Conservation (phyloP, 2,888 invertebrate genomes). For the Parnassius orleans region DNA sequence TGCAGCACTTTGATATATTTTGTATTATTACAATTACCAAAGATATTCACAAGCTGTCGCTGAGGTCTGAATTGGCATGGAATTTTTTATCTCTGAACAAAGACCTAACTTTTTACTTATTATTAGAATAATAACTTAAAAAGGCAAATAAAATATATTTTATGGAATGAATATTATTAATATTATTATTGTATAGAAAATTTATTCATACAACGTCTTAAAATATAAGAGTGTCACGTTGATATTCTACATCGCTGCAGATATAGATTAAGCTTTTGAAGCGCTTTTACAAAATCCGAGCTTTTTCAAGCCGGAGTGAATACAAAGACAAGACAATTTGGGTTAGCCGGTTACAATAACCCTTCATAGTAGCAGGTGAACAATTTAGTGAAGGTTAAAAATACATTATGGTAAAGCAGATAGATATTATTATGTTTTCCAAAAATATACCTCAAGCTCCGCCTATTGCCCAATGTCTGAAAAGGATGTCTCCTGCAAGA, state of each 20-base stretch:
- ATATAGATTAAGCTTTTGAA: neutral
- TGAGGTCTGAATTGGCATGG: no score
- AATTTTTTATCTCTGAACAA: no score
- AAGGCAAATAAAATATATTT: no score
- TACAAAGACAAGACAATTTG: slow-evolving; percentile 7
- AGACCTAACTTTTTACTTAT: no score
- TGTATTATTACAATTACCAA: no score
- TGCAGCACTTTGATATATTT: no score
- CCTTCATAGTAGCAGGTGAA: slow-evolving; percentile 15
- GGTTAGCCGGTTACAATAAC: slow-evolving; percentile 8
- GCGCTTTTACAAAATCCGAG: neutral
- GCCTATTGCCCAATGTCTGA: slow-evolving; percentile 9
- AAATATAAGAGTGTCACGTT: neutral
- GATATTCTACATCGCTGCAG: neutral
- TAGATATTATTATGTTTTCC: slow-evolving; percentile 13
- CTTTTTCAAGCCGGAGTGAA: neutral
- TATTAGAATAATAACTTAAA: no score
- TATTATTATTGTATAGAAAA: no score
- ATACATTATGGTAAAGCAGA: slow-evolving; percentile 18
- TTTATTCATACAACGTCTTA: no score
- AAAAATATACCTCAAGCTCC: slow-evolving; percentile 13
- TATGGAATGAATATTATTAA: no score
- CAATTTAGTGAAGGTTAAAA: slow-evolving; percentile 12
- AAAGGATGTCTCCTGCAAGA: slow-evolving; percentile 2
- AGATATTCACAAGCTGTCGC: no score